Percentiles rank a stretch among this genome's conserved stretches.
phyloP scores from a whole-genome alignment of 2,797 vertebrate species.

The Thripadectes ignobilis region DNA sequence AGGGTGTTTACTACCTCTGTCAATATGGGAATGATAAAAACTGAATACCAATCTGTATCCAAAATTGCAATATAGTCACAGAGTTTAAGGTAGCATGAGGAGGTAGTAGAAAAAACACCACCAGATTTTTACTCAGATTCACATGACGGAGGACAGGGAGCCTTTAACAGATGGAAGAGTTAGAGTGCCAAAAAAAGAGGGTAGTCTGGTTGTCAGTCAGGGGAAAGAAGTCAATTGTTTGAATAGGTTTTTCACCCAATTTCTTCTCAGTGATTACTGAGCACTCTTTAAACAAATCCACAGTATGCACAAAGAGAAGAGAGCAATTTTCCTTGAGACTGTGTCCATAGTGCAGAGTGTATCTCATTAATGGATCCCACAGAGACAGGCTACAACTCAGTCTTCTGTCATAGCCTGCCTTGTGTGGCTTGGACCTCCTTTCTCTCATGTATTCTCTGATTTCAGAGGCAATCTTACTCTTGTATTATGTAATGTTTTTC shows the following conservation, averaged over 20 bases:
- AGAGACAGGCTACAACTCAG: background rate
- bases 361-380: background rate
- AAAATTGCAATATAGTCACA: background rate
- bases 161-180: background rate
- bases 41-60: background rate
- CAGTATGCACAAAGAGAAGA: rapidly evolving
- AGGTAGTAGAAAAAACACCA: background rate
- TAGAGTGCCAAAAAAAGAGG: background rate
- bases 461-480: background rate
- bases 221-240: background rate
- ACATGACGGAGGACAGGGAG: rapidly evolving
- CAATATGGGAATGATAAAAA: background rate
- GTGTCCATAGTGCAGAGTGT: rapidly evolving
- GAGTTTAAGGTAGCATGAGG: background rate
- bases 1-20: background rate
- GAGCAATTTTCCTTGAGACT: background rate
- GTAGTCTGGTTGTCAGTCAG: background rate
- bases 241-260: background rate
- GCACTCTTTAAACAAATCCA: background rate
- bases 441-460: background rate
- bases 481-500: background rate
- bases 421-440: background rate
- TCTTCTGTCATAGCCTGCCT: background rate
- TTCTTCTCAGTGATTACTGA: background rate
- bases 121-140: background rate